Evolutionary conservation across 1,140 invertebrate species (phyloP).

Genomic region (Bombus superbus): DNA sequence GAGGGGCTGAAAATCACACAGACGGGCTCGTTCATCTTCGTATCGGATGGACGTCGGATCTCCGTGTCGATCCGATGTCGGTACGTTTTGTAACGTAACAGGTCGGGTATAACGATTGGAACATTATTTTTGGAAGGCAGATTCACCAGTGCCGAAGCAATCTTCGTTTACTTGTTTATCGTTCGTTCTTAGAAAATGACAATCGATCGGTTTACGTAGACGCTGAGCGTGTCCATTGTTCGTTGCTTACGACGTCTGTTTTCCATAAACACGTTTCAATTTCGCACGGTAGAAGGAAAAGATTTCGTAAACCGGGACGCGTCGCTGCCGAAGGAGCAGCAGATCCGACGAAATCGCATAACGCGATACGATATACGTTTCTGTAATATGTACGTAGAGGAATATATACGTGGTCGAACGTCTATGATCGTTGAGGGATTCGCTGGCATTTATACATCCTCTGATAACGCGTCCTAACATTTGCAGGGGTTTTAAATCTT

Average conservation of each 20-base stretch:
- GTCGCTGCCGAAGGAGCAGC: not conserved
- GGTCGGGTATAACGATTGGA: too few species aligned
- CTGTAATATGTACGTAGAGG: not conserved
- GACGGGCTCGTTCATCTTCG: not conserved
- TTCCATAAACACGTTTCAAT: slow-evolving; percentile 72
- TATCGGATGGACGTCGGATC: too few species aligned
- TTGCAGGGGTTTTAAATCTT: slow-evolving; percentile 1
- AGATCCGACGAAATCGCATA: slow-evolving; percentile 48
- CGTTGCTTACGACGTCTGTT: slow-evolving; percentile 61
- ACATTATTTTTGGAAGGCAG: too few species aligned
- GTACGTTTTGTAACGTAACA: not conserved
- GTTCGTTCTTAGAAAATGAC: slow-evolving; percentile 41
- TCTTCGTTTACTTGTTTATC: not conserved
- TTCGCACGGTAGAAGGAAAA: slow-evolving; percentile 49
- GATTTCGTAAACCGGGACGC: not conserved
- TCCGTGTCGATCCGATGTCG: not conserved
- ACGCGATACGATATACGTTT: not conserved
- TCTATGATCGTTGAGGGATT: not conserved
- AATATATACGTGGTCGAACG: not conserved
- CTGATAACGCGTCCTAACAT: slow-evolving; percentile 11
- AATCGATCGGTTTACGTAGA: not conserved
- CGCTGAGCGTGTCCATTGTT: slow-evolving; percentile 36
- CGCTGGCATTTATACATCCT: not conserved
- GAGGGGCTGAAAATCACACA: not conserved
- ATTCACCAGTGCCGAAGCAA: too few species aligned